Percentiles rank a stretch among this genome's conserved stretches.
These are phyloP conservation scores for Brachirus orientalis DNA, from an alignment of 2,113 vertebrate genomes.

Conservation along the genomic window DNA sequence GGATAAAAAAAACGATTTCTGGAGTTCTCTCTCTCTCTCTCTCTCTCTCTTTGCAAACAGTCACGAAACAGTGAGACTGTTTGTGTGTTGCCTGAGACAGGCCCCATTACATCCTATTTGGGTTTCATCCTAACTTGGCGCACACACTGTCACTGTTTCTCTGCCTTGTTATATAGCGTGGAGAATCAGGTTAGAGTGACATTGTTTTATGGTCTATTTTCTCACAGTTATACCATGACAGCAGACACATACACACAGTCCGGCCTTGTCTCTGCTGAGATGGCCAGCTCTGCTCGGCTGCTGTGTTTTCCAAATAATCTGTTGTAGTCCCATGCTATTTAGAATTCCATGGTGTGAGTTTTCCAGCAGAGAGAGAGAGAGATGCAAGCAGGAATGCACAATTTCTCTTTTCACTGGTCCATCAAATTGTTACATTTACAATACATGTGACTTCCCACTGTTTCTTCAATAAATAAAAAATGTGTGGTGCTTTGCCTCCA, in stretches of 20 bases:
- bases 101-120: constrained; percentile 60
- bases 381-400: constrained; percentile 13
- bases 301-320: constrained; percentile 41
- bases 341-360: constrained; percentile 54
- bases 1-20: constrained; percentile 39
- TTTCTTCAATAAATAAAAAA: constrained; percentile 25
- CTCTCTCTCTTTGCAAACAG: too few species aligned
- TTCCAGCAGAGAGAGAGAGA: constrained; percentile 9
- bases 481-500: constrained; percentile 1
- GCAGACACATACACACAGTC: constrained; percentile 17
- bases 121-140: constrained; percentile 39
- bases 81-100: constrained; percentile 42
- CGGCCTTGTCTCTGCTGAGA: neutral
- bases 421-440: constrained; percentile 45
- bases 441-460: constrained; percentile 22
- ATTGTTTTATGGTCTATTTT: constrained; percentile 67
- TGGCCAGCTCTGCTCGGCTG: constrained; percentile 18
- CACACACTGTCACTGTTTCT: constrained; percentile 52
- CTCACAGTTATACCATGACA: constrained; percentile 41
- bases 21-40: constrained; percentile 15
- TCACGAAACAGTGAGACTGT: too few species aligned
- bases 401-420: constrained; percentile 19
- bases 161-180: constrained; percentile 47
- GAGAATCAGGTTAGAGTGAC: constrained; percentile 67
- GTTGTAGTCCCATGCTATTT: constrained; percentile 55